A percentile compares a stretch with the other conserved stretches of the same genome.
Evolutionary conservation across 2,888 invertebrate species (phyloP).

Genomic region (Ormia ochracea): DNA sequence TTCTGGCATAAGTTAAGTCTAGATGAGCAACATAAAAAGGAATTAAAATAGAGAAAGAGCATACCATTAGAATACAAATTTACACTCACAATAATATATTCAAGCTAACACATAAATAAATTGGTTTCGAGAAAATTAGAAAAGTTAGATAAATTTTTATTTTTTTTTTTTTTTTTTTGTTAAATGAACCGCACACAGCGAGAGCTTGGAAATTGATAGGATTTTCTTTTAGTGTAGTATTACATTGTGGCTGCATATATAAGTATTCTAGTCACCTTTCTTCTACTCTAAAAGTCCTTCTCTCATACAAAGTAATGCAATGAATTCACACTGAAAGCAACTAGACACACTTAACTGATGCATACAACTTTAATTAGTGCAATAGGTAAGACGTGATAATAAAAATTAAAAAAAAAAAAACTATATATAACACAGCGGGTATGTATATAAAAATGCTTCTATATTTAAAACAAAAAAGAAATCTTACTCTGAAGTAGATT

Average conservation of each 20-base stretch:
- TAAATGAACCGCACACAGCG: neutral
- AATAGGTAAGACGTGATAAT: neutral
- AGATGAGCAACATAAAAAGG: neutral
- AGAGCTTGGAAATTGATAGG: neutral
- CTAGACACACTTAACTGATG: neutral
- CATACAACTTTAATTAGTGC: slow-evolving; percentile 48
- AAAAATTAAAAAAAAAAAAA: too few species aligned
- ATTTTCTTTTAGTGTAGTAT: neutral
- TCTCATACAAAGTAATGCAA: neutral
- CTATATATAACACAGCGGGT: too few species aligned
- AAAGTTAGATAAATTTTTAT: neutral
- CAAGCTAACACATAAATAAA: neutral
- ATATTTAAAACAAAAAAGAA: too few species aligned
- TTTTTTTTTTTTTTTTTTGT: too few species aligned
- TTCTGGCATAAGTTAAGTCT: slow-evolving; percentile 36
- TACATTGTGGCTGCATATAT: too few species aligned
- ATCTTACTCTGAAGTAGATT: too few species aligned
- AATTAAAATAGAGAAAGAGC: neutral
- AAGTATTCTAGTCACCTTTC: neutral
- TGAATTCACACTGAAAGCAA: neutral
- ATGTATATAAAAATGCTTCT: too few species aligned
- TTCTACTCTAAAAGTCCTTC: neutral
- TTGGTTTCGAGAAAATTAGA: neutral
- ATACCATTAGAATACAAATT: slow-evolving; percentile 6
- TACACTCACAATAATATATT: slow-evolving; percentile 31